phyloP scores from a whole-genome alignment of 37 sponge, comb jelly and placozoan species.

The Crambe crambe region DNA sequence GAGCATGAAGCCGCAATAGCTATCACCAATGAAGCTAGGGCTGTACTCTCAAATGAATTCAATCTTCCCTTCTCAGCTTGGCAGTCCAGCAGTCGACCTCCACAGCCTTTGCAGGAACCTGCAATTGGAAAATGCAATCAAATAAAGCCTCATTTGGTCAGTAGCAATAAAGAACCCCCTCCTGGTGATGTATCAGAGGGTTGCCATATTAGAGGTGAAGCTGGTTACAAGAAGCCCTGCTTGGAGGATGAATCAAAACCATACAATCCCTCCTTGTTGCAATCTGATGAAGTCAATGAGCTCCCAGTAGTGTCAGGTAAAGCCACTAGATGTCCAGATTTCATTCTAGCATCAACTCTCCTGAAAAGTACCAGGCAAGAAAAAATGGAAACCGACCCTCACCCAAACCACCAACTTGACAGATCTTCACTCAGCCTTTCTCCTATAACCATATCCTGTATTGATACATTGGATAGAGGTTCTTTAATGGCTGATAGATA shows the following conservation, averaged over 20 bases:
- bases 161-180: neutral
- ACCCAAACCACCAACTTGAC: neutral
- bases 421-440: neutral
- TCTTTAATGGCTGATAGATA: neutral
- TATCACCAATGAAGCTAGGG: conserved; percentile 86
- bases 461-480: neutral
- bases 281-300: neutral
- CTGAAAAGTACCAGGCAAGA: neutral
- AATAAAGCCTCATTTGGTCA: neutral
- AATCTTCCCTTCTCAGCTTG: conserved; percentile 58
- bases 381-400: neutral
- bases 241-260: neutral
- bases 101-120: neutral
- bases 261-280: neutral
- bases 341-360: conserved; percentile 2
- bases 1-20: conserved; percentile 73
- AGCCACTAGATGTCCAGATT: neutral
- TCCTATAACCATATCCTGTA: neutral
- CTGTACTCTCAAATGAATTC: conserved; percentile 54
- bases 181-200: neutral
- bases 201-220: neutral
- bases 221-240: neutral
- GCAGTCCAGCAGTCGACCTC: conserved; percentile 2
- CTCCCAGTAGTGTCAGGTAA: neutral
- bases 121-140: neutral